Percentiles rank a stretch among this genome's conserved stretches.
Evolutionary conservation across 2,888 invertebrate species (phyloP).

Genomic region (Cacoxenus indagator): DNA sequence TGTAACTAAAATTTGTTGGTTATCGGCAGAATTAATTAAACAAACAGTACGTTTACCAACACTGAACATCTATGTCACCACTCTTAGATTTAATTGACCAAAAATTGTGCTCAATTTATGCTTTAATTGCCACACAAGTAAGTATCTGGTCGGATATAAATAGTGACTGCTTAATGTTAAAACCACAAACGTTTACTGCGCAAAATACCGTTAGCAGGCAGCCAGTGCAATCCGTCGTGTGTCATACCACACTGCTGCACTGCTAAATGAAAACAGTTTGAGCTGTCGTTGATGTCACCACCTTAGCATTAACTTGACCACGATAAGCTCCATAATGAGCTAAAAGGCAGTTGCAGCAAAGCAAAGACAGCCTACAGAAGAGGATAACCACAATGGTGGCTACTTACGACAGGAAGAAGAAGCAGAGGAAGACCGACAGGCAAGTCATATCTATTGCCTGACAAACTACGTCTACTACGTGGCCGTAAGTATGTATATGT

Average conservation of each 20-base stretch:
- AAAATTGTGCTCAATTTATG: constrained; percentile 5
- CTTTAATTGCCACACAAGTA: constrained; percentile 12
- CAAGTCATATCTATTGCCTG: neutral
- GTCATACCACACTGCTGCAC: too few relatives aligned
- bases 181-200: neutral
- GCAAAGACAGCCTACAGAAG: neutral
- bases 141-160: constrained; percentile 10
- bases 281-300: constrained; percentile 41
- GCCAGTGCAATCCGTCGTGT: too few relatives aligned
- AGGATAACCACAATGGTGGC: neutral
- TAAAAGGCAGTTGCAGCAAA: constrained; percentile 9
- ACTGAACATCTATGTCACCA: too few relatives aligned
- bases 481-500: neutral
- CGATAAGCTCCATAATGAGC: constrained; percentile 58
- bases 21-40: too few relatives aligned
- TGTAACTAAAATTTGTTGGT: too few relatives aligned
- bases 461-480: too few relatives aligned
- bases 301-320: constrained; percentile 62
- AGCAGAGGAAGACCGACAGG: neutral
- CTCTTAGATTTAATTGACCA: neutral
- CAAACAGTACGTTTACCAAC: too few relatives aligned
- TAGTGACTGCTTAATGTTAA: neutral
- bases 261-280: neutral
- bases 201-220: neutral
- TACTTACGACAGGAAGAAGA: neutral